Base-by-base conservation (phyloP, 53 echinoderm and acorn worm species). In the Mesocentrotus franciscanus region DNA sequence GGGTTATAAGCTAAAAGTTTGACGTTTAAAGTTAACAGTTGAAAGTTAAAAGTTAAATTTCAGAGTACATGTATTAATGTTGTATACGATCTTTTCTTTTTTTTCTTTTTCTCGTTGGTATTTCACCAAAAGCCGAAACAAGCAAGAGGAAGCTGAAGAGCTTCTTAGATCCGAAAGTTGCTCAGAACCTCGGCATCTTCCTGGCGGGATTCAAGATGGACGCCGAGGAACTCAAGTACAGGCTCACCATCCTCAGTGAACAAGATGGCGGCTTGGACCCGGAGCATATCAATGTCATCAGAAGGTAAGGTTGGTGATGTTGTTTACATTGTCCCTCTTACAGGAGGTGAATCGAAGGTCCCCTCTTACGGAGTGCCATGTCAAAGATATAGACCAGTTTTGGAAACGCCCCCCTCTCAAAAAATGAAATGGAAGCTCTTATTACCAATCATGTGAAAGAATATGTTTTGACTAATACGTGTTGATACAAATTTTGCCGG, bases 191-290 rank as follows among this genome's bases (percentile, higher is more conserved):
- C 92, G 99, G 98, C 70, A 99, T 99, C 93, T 99, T 99, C 92
- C 92, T 99, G 83, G 98, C 97, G 76, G 99, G 99, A 32, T 99
- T 99, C 95, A 99, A 99, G 96, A 98, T 99, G 97, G 99, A 99
- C 27, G 95, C 96, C 18, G 97, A 98, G 58, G 99, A 99, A 68
- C 95, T 99, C 87, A 97, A 97, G 81, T 97, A 97, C 90, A 60
- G 99, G 56, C 91, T 99, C 22, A 97, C 98, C 30, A 98, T 98
- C 90, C 94, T 98, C 26, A 90, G 89, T 15, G 99, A 99, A 92
- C 94, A 97, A 34, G 97, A 99, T 75, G 99, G 99, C 39, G 99
- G 99, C 24, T 95, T 99, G 0, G 96, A 96, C 85, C 96, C 97
- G 61, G 99, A 99, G 78, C 99, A 99, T 68, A 96, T 99, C 76